Evolutionary conservation across 2,797 vertebrate genomes (phyloP).

Genomic region (Manis crassicaudata): DNA sequence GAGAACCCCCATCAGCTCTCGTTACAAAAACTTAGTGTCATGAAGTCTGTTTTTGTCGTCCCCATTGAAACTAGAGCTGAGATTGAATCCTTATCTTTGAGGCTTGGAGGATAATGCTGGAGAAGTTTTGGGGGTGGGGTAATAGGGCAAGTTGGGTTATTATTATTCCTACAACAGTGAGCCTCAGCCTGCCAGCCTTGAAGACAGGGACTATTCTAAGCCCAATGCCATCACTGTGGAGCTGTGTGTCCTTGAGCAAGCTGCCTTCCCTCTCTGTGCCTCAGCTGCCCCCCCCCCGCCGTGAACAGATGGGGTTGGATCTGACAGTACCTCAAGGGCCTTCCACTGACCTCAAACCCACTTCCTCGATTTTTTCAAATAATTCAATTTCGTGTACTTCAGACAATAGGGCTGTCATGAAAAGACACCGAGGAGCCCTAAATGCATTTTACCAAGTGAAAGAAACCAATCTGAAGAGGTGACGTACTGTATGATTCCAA

Average conservation of each 20-base stretch:
- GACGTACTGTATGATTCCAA: not conserved
- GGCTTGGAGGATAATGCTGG: not conserved
- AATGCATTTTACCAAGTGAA: not conserved
- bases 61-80: not conserved
- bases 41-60: not conserved
- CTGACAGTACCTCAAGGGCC: not conserved
- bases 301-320: not conserved
- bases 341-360: not conserved
- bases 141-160: too few species aligned
- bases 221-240: rapidly evolving
- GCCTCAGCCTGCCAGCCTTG: not conserved
- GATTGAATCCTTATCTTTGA: not conserved
- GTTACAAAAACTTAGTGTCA: not conserved
- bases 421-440: not conserved
- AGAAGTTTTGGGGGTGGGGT: not conserved
- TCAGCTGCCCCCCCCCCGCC: not conserved
- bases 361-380: not conserved
- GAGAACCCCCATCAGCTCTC: not conserved
- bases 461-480: not conserved
- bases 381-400: not conserved
- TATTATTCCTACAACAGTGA: not conserved
- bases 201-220: not conserved
- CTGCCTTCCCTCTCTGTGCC: not conserved
- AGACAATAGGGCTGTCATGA: not conserved
- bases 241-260: not conserved